Base-by-base conservation (phyloP, 1,140 invertebrate species). In the Archivesica marissinica region DNA sequence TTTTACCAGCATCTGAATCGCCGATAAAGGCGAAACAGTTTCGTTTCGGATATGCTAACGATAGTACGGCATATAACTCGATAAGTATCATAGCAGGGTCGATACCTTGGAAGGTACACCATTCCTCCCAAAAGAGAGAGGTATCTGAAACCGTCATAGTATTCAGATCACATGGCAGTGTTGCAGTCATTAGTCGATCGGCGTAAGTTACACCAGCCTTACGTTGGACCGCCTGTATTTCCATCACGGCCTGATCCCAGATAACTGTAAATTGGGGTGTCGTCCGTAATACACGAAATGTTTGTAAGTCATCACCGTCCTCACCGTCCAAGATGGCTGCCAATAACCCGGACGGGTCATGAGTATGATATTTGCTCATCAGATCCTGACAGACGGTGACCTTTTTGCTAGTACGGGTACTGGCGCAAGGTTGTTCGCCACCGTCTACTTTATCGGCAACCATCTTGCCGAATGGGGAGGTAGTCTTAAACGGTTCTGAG, bases 1-100 rank as follows among this genome's bases (percentile, higher is more conserved):
- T 41, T 33, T 78, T 78, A 4, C 76, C 76, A 7, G 76, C 56
- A 64, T 78, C 35, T 20, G 54, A 61, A 9, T 35, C 17, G 30
- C 76, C 76, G 6, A 41, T 23, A 11, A 78, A 17, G 2, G 25
- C 25, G 7, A 78, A 64, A 2, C 54, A 64, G 17, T 78, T 78
- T 25, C 35, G 35, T 50, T 76, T 76, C 2, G 47, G 28, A 20
- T 56, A 25, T 4, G 6, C 23, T 2, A 13, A 7, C 11, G 11
- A 7, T 20, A 76, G 28, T 4, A 76, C 50, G 11, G 0, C 35
- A n/a, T 54, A 76, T 17, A 52, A n/a, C 15, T 76, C 72, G 20
- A 1, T n/a, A 38, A 66, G 15, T 20, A 66, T 20, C 1, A 1
- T 2, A 38, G 33, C 2, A 66, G 61, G 3, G 7, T 38, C 7